A percentile compares a stretch with the other conserved stretches of the same genome.
Evolutionary conservation across 1,140 invertebrate genomes (phyloP).

Genomic region (Anastatus disparis): DNA sequence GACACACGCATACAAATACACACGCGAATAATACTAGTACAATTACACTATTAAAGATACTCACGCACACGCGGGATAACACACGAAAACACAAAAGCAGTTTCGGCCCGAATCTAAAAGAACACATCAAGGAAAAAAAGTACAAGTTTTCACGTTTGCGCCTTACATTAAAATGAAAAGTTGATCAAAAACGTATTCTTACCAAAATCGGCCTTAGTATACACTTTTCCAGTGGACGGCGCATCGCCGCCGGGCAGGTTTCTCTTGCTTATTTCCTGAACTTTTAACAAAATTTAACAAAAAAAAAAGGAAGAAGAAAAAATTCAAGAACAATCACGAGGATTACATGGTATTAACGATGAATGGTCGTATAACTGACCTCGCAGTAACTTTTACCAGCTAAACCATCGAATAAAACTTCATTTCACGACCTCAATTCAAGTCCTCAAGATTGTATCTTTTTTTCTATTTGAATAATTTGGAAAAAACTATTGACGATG

Average conservation of each 20-base stretch:
- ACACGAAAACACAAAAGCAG: slow-evolving; percentile 48
- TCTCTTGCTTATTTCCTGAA: slow-evolving; percentile 30
- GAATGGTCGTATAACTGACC: too few relatives aligned
- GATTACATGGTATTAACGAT: not conserved
- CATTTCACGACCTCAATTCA: not conserved
- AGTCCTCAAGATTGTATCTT: slow-evolving; percentile 3
- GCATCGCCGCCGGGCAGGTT: slow-evolving; percentile 41
- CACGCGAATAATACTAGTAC: slow-evolving; percentile 38
- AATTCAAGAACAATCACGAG: slow-evolving; percentile 6
- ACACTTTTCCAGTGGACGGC: slow-evolving; percentile 59
- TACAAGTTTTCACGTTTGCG: slow-evolving; percentile 66
- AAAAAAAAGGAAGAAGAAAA: not conserved
- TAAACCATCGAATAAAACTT: not conserved
- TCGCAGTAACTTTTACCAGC: too few relatives aligned
- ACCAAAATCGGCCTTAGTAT: slow-evolving; percentile 66
- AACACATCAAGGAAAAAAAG: slow-evolving; percentile 66
- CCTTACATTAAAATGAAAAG: slow-evolving; percentile 66
- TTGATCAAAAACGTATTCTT: slow-evolving; percentile 65
- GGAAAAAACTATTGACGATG: not conserved
- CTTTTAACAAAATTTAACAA: slow-evolving; percentile 6
- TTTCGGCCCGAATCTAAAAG: slow-evolving; percentile 64
- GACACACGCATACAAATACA: slow-evolving; percentile 48
- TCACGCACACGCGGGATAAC: slow-evolving; percentile 40
- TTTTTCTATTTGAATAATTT: not conserved
- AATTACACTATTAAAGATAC: slow-evolving; percentile 18